phyloP scores from a whole-genome alignment of 2,797 vertebrate genomes.

The Halcyon smyrnensis region DNA sequence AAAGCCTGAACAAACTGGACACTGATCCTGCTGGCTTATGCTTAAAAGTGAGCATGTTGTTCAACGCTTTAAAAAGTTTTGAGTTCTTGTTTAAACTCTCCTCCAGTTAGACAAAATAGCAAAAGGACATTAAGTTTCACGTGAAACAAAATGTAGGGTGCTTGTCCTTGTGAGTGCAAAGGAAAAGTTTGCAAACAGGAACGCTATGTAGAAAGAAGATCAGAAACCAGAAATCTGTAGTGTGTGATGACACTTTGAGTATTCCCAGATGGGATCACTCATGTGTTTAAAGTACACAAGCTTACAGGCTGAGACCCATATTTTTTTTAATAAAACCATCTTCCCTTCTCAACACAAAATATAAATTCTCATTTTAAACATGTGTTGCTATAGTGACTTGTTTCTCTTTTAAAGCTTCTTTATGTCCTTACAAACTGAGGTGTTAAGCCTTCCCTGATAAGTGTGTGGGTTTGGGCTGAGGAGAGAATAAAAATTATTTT shows the following conservation, averaged over 20 bases:
- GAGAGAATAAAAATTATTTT: not conserved
- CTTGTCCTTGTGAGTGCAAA: not conserved
- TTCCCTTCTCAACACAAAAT: not conserved
- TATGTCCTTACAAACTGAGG: not conserved
- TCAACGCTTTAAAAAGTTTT: not conserved
- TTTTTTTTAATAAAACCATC: not conserved
- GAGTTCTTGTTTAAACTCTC: not conserved
- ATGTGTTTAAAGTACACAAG: not conserved
- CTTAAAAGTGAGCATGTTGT: not conserved
- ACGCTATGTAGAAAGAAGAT: not conserved
- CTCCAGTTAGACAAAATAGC: not conserved
- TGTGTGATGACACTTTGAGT: not conserved
- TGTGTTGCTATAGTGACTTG: constrained; percentile 29
- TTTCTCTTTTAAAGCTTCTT: not conserved
- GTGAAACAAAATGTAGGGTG: not conserved
- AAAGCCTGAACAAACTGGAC: not conserved
- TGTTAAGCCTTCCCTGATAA: not conserved
- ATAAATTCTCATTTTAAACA: not conserved
- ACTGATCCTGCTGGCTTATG: not conserved
- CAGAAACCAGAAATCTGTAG: not conserved
- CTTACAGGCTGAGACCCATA: not conserved
- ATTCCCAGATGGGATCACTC: not conserved
- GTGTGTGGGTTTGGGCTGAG: not conserved
- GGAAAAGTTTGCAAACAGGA: not conserved
- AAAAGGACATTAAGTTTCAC: not conserved